Evolutionary conservation across 2,113 vertebrate genomes (phyloP).

Genomic region (Pristiophorus japonicus): DNA sequence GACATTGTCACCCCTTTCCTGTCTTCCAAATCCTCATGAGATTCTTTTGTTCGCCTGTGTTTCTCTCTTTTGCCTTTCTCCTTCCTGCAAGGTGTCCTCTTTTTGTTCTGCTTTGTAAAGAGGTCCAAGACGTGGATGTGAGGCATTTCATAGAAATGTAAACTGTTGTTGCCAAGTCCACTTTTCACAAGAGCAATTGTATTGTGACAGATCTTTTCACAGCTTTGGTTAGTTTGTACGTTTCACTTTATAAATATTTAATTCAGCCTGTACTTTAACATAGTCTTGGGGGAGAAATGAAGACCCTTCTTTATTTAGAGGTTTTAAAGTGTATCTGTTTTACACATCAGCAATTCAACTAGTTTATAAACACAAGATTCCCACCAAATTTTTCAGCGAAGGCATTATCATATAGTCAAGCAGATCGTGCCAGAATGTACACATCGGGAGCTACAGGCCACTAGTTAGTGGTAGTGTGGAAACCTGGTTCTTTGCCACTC

Average conservation of each 20-base stretch:
- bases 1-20: background rate
- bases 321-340: background rate
- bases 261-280: background rate
- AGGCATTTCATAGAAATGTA: too few species aligned
- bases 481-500: background rate
- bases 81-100: too few species aligned
- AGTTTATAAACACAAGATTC: background rate
- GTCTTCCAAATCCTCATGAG: too few species aligned
- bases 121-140: too few species aligned
- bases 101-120: too few species aligned
- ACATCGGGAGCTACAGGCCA: background rate
- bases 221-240: background rate
- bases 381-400: background rate
- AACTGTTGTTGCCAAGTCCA: too few species aligned
- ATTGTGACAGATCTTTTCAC: background rate
- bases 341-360: background rate
- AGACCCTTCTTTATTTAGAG: background rate
- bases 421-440: background rate
- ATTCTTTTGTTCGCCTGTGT: too few species aligned
- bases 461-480: background rate
- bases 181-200: background rate
- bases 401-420: background rate
- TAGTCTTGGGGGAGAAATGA: background rate
- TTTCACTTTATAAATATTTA: background rate
- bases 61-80: too few species aligned